Conservation (phyloP, 2,113 vertebrate genomes). For the Nothoprocta perdicaria region DNA sequence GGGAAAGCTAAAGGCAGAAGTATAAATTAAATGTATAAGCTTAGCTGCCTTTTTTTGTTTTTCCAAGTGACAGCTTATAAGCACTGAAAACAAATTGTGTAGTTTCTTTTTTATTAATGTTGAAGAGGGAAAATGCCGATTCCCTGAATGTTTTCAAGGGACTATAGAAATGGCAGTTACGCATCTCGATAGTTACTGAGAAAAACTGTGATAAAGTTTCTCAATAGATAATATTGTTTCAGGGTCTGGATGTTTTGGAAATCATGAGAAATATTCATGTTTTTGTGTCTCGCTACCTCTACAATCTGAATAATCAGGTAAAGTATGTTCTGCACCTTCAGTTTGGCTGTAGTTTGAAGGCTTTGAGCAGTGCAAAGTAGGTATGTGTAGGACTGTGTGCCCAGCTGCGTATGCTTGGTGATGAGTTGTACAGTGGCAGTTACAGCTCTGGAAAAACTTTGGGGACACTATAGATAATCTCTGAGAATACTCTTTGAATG, state of each 20-base stretch:
- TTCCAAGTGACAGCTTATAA: neutral
- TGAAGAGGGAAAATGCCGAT: neutral
- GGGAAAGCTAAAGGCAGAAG: neutral
- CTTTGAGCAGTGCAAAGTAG: neutral
- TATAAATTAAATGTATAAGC: neutral
- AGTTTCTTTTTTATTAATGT: neutral
- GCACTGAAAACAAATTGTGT: neutral
- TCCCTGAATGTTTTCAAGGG: neutral
- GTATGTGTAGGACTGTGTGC: fast-evolving
- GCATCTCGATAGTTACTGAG: neutral
- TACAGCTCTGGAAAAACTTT: neutral
- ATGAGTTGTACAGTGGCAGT: neutral
- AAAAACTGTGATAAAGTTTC: neutral
- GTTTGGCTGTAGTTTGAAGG: neutral
- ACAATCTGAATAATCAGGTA: conserved; percentile 99
- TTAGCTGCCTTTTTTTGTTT: neutral
- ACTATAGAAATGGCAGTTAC: neutral
- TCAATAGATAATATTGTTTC: conserved; percentile 49
- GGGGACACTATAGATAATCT: neutral
- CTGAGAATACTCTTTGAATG: neutral
- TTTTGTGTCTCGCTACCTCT: conserved; percentile 97
- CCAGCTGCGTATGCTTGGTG: neutral
- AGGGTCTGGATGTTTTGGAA: conserved; percentile 98
- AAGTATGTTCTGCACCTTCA: neutral
- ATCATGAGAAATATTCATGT: conserved; percentile 99